These are phyloP conservation scores for Lamprotornis superbus DNA, from an alignment of 2,113 vertebrate species.

Conservation along the genomic window DNA sequence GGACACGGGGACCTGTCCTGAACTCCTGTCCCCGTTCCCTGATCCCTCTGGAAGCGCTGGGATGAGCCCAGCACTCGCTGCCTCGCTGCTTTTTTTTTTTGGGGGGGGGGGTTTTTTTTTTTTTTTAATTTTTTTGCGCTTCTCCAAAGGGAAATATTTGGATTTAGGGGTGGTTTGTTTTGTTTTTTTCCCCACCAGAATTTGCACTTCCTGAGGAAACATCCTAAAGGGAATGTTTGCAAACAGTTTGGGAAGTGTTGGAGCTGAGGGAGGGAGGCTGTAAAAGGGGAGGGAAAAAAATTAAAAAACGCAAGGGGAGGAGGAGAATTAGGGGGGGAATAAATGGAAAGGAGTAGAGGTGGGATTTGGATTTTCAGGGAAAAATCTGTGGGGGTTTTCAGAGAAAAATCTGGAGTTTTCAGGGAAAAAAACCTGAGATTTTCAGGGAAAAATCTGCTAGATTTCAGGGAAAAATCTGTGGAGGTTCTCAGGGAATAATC, in stretches of 20 bases:
- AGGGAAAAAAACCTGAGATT: neutral
- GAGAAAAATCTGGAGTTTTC: neutral
- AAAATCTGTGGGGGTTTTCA: too few species aligned
- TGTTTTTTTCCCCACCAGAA: neutral
- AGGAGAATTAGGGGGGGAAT: neutral
- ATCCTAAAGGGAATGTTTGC: neutral
- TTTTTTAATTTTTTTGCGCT: neutral
- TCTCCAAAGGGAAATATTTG: neutral
- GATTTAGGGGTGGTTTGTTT: neutral
- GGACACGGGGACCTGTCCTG: fast-evolving
- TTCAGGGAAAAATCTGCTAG: neutral
- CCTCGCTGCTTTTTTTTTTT: too few species aligned
- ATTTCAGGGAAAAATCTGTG: neutral
- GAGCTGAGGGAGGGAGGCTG: neutral
- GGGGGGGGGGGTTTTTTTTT: too few species aligned
- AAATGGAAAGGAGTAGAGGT: neutral
- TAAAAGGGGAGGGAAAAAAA: neutral
- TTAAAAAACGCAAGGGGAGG: fast-evolving
- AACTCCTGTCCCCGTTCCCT: neutral
- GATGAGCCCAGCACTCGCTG: neutral
- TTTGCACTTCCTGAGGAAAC: neutral
- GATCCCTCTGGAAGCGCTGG: neutral
- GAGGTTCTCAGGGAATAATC: neutral
- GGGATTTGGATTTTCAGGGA: neutral
- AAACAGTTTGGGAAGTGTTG: neutral